A percentile compares a stretch with the other conserved stretches of the same genome.
phyloP scores from a whole-genome alignment of 2,888 invertebrate genomes.

The Drosophila mulleri region DNA sequence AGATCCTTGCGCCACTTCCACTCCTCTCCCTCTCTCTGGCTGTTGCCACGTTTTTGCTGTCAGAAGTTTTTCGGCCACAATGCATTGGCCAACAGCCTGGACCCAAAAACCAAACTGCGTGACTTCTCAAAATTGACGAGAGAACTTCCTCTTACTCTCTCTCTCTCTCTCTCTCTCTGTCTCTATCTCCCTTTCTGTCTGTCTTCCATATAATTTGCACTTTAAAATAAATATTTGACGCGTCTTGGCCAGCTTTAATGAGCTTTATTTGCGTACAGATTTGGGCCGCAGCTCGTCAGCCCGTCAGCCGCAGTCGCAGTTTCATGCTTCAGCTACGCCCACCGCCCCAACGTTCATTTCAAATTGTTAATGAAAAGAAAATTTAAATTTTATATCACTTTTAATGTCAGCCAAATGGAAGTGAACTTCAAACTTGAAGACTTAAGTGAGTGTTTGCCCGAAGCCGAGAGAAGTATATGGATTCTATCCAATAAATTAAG shows the following conservation, averaged over 20 bases:
- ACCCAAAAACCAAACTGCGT: conserved; percentile 42
- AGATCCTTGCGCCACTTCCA: conserved; percentile 29
- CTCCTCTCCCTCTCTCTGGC: conserved; percentile 18
- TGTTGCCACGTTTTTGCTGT: conserved; percentile 48
- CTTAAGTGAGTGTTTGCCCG: not conserved
- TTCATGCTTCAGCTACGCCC: conserved; percentile 33
- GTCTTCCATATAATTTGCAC: conserved; percentile 26
- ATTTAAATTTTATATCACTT: conserved; percentile 63
- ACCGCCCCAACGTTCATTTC: conserved; percentile 23
- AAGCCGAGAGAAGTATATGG: not conserved
- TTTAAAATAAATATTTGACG: conserved; percentile 58
- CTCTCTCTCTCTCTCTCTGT: not conserved
- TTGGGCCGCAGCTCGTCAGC: conserved; percentile 37
- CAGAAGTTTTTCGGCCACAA: conserved; percentile 61
- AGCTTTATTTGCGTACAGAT: conserved; percentile 71
- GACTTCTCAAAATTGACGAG: conserved; percentile 59
- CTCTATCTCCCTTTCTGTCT: not conserved
- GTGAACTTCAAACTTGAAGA: not conserved
- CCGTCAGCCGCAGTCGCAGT: conserved; percentile 34
- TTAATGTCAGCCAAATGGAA: not conserved
- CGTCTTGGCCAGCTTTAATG: conserved; percentile 59
- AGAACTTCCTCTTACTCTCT: not conserved
- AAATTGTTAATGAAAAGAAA: conserved; percentile 66
- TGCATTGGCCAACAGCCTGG: conserved; percentile 48
- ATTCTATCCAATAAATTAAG: not conserved